phyloP scores from a whole-genome alignment of 2,888 invertebrate genomes.

The Resseliella maxima region DNA sequence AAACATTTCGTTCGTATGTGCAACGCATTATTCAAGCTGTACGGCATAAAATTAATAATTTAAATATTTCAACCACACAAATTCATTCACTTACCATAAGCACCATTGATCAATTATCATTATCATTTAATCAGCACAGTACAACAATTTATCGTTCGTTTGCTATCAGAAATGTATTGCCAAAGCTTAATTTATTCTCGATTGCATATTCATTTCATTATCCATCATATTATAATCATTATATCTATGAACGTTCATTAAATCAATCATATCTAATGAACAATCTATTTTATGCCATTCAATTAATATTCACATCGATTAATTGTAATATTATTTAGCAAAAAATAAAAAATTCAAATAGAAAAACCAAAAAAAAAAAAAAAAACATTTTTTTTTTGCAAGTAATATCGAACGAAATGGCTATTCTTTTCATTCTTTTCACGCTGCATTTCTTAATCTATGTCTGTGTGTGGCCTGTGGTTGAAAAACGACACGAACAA shows the following conservation, averaged over 20 bases:
- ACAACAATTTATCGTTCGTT: not conserved
- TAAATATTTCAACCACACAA: not conserved
- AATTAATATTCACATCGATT: constrained; percentile 5
- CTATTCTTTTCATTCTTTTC: constrained; percentile 28
- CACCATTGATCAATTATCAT: not conserved
- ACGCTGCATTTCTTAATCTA: constrained; percentile 56
- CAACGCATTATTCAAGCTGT: not conserved
- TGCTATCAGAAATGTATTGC: not conserved
- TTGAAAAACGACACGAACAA: not conserved
- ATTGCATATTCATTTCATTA: not conserved
- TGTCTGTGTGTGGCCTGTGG: constrained; percentile 36
- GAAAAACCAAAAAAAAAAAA: not conserved
- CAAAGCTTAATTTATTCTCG: not conserved
- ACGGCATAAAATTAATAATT: not conserved
- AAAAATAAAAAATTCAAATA: not conserved
- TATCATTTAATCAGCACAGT: not conserved
- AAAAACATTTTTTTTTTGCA: not conserved
- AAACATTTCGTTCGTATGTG: constrained; percentile 54
- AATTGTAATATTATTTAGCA: constrained; percentile 43
- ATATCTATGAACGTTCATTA: not conserved
- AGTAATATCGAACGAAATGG: not conserved
- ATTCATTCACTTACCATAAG: not conserved
- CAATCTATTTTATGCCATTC: constrained; percentile 19
- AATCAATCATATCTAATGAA: constrained; percentile 34
- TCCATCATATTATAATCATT: too few relatives aligned